Percentiles rank a stretch among this genome's conserved stretches.
phyloP scores from a whole-genome alignment of 2,113 vertebrate species.

The Cygnus atratus region DNA sequence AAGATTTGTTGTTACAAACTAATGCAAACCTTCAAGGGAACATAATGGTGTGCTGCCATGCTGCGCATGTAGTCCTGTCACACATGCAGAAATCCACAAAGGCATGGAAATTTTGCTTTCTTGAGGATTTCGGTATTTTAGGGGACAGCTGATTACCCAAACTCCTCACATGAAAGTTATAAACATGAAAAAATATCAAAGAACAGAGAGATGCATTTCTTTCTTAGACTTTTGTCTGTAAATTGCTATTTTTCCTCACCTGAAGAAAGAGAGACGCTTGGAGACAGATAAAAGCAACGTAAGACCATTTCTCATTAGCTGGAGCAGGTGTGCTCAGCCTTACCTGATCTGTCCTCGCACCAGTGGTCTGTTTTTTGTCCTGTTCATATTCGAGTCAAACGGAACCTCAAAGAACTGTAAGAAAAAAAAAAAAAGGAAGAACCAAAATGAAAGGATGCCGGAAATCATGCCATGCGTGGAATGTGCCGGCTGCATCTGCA shows the following conservation, averaged over 20 bases:
- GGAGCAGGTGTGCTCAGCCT: slow-evolving; percentile 35
- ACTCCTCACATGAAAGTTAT: neutral
- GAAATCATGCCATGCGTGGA: slow-evolving; percentile 13
- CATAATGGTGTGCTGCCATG: accelerated
- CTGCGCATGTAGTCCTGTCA: accelerated
- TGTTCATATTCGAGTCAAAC: slow-evolving; percentile 99
- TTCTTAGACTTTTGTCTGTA: neutral
- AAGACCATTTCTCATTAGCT: neutral
- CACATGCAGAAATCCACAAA: neutral
- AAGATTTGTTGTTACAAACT: neutral
- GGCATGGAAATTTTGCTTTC: neutral
- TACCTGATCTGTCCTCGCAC: slow-evolving; percentile 98
- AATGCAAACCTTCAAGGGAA: neutral
- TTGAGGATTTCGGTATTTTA: neutral
- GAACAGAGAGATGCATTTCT: neutral
- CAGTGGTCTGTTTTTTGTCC: slow-evolving; percentile 96
- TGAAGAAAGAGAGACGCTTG: neutral
- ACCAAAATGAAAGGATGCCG: slow-evolving; percentile 38
- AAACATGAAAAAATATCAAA: neutral
- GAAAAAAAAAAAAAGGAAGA: slow-evolving; percentile 39
- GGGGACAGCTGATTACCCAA: neutral
- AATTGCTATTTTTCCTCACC: neutral
- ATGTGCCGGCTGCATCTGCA: slow-evolving; percentile 10
- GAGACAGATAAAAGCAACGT: neutral
- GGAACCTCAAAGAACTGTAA: slow-evolving; percentile 97